Conservation (phyloP, 64 coral and sea anemone genomes). For the Montipora foliosa region DNA sequence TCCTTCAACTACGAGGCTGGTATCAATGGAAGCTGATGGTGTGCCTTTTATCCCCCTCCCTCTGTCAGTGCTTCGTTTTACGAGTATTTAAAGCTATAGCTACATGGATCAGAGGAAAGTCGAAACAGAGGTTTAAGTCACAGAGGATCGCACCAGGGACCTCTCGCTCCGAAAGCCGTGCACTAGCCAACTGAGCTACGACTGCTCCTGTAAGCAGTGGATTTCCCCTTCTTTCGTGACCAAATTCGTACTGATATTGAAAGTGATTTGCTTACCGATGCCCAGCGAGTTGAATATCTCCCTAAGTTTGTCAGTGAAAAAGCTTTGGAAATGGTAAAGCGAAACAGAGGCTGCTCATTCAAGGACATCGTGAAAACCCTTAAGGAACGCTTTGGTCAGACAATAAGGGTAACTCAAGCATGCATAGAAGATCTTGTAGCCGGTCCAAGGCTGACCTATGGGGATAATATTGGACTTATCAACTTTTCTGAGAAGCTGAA, state of each 20-base stretch:
- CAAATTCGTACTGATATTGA: constrained; percentile 37
- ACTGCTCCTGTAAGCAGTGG: not conserved
- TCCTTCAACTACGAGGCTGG: too few relatives aligned
- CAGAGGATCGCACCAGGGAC: too few relatives aligned
- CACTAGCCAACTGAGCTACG: too few relatives aligned
- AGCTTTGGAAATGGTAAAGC: constrained; percentile 36
- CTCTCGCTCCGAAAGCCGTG: too few relatives aligned
- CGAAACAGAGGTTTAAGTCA: too few relatives aligned
- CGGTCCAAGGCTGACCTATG: not conserved
- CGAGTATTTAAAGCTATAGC: too few relatives aligned
- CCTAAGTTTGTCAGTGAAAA: constrained; percentile 37
- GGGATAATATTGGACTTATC: too few relatives aligned
- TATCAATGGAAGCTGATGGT: too few relatives aligned
- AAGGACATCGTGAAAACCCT: constrained; percentile 16
- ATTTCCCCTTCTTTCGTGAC: constrained; percentile 39
- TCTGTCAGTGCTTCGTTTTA: too few relatives aligned
- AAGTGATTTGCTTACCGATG: constrained; percentile 36
- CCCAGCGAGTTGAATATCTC: constrained; percentile 45
- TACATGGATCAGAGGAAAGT: too few relatives aligned
- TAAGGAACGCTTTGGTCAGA: constrained; percentile 33
- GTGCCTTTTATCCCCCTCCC: too few relatives aligned
- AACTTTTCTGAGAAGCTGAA: too few relatives aligned
- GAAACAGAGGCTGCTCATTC: constrained; percentile 47
- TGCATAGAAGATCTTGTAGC: constrained; percentile 33
- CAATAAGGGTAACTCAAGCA: constrained; percentile 42